Percentiles rank a stretch among this genome's conserved stretches.
Conservation (phyloP, 1,140 invertebrate species). For the Bombus fervidus region DNA sequence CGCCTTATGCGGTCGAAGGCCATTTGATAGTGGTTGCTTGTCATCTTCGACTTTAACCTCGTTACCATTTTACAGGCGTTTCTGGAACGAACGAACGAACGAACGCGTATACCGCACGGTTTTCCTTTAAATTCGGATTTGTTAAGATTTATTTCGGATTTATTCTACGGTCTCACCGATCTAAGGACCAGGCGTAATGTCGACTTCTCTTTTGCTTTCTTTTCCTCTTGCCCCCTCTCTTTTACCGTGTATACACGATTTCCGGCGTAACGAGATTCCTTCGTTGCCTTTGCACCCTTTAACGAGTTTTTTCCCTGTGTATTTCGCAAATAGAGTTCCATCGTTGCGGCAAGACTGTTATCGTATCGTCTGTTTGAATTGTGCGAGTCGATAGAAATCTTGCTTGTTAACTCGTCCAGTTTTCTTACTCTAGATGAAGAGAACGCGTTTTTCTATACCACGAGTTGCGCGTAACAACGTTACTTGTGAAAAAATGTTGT, state of each 20-base stretch:
- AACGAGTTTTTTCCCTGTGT: slow-evolving; percentile 21
- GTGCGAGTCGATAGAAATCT: slow-evolving; percentile 34
- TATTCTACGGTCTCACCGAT: neutral
- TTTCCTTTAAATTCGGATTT: slow-evolving; percentile 50
- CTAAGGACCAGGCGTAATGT: neutral
- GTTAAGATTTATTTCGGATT: slow-evolving; percentile 42
- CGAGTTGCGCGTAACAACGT: neutral
- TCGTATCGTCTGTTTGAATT: slow-evolving; percentile 29
- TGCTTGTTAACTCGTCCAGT: slow-evolving; percentile 18
- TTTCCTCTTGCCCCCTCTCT: neutral
- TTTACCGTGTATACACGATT: slow-evolving; percentile 2
- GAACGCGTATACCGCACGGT: neutral
- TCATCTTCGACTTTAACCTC: slow-evolving; percentile 71
- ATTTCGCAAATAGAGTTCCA: slow-evolving; percentile 13
- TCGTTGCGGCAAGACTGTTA: slow-evolving; percentile 1
- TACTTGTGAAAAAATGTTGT: neutral
- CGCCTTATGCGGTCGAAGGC: slow-evolving; percentile 61
- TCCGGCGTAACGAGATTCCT: slow-evolving; percentile 44
- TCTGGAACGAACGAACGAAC: slow-evolving; percentile 10
- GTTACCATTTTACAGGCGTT: slow-evolving; percentile 57
- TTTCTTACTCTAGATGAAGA: neutral
- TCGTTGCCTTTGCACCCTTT: slow-evolving; percentile 26
- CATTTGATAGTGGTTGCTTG: slow-evolving; percentile 62
- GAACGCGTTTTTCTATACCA: neutral
- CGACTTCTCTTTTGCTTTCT: neutral